Base-by-base conservation (phyloP, 1,140 invertebrate species). In the Drosophila melanica region DNA sequence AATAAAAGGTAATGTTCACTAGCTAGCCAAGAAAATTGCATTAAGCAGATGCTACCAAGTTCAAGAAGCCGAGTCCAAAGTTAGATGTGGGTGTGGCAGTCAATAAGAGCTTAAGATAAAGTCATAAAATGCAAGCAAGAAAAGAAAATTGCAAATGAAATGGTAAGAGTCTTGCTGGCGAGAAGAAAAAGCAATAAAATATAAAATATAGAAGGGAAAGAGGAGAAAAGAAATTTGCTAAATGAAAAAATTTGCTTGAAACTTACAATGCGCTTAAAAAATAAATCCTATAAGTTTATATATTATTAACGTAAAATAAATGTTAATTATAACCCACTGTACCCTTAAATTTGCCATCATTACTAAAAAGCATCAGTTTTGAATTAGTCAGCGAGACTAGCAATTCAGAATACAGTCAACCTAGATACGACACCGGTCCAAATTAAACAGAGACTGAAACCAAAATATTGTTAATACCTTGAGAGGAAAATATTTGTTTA, bases 391-490 rank as follows among this genome's bases (percentile, higher is more conserved):
- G 54, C 37, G 50, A 66, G 69, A 54, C 44, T 62, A 74, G 16
- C 59, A 47, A 18, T 7, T 45, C 41, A 67, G 18, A 67, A 33
- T 18, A 50, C 9, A 63, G 50, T 30, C 20, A 59, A 35, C 9
- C 11, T 45, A 20, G 33, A 54, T 20, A 47, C 48, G 53, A 60
- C 66, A 59, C 51, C 58, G 30, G 39, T 12, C 39, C 57, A 79
- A 80, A 77, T 89, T 89, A 82, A 77, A 77, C 77, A 69, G 73
- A 80, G 77, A 89, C 85, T 85, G 72, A 75, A 89, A 74, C 64
- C 84, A 89, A 80, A 89, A 89, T 89, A 89, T 89, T 89, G 64
- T 89, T 89, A 78, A 89, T 89, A 89, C 84, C 84, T 89, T 89
- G 85, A 71, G 89, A 89, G 73, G 77, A 77, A 89, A 89, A 89